These are phyloP conservation scores for Lymantria dispar DNA, from an alignment of 2,888 invertebrate species.

Conservation along the genomic window DNA sequence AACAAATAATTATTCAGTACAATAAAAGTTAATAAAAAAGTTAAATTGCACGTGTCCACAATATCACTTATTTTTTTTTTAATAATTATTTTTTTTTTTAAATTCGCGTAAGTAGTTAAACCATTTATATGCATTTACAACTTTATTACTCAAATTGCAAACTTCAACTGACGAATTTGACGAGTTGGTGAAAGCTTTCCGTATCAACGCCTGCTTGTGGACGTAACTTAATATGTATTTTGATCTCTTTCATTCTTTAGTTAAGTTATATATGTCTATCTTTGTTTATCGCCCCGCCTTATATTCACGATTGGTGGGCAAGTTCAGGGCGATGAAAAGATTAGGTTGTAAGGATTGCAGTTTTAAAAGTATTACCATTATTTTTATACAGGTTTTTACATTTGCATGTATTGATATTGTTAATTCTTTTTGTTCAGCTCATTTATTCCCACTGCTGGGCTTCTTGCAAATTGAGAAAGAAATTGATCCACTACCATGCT, in stretches of 20 bases:
- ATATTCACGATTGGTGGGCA: constrained; percentile 39
- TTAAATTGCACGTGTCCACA: too few species aligned
- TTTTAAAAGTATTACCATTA: constrained; percentile 19
- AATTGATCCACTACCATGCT: too few species aligned
- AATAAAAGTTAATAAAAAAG: not conserved
- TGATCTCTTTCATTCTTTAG: constrained; percentile 30
- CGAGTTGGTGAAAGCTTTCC: constrained; percentile 18
- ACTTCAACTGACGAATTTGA: constrained; percentile 41
- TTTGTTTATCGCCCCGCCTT: constrained; percentile 48
- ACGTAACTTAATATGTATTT: constrained; percentile 20
- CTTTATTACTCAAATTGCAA: constrained; percentile 33
- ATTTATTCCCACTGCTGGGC: too few species aligned
- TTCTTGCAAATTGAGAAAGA: too few species aligned
- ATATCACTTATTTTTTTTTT: not conserved
- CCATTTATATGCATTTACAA: constrained; percentile 9
- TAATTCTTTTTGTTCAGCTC: too few species aligned
- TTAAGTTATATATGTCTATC: constrained; percentile 19
- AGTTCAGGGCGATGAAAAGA: constrained; percentile 33
- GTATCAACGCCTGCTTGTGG: constrained; percentile 41
- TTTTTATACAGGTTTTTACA: not conserved
- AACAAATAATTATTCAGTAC: not conserved
- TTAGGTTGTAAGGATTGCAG: constrained; percentile 24
- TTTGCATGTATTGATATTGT: not conserved
- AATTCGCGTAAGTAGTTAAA: constrained; percentile 27
- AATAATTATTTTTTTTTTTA: constrained; percentile 6